Base-by-base conservation (phyloP, 2,888 invertebrate species). In the Antheraea yamamai region DNA sequence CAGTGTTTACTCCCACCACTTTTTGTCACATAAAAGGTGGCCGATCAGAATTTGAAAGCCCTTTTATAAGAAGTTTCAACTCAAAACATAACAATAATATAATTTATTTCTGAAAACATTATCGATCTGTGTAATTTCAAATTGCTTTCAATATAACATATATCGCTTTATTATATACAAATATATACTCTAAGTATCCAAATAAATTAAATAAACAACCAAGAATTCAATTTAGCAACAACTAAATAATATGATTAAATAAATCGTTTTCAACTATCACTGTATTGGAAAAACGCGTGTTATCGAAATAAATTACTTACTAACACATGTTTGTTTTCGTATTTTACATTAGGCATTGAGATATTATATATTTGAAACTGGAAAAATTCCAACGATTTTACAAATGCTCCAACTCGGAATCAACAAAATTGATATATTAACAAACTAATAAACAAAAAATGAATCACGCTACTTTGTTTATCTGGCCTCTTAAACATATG, bases 51-150 rank as follows among this genome's bases (percentile, higher is more conserved):
- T 39, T 39, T 39, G 6, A 4, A 39, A 39, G 35, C 35, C 35
- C 35, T 39, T 6, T 39, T 7, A 39, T 39, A 7, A 39, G 4
- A 39, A 39, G 35, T 7, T 39, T 39, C 7, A 39, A 1, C 3
- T 30, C 30, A 30, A 30, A 90, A 39, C 7, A 39, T 39, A 39
- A 39, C 35, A 39, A 39, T 39, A 39, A 39, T 39, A 4, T 39
- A 39, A 4, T 39, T 4, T 39, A 39, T 39, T 39, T 6, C 35
- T 39, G 7, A 39, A 39, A 39, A 39, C 7, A 39, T 4, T 39
- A 39, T 39, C 3, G 35, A 39, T 7, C 35, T 39, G 35, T 39
- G 7, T 39, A 39, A 39, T 39, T 39, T 39, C 4, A 4, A 39
- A 39, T 39, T 4, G 7, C 35, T 39, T 39, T 7, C 35, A 39